Conservation (phyloP, 2,797 vertebrate genomes). For the Gambelia wislizenii region DNA sequence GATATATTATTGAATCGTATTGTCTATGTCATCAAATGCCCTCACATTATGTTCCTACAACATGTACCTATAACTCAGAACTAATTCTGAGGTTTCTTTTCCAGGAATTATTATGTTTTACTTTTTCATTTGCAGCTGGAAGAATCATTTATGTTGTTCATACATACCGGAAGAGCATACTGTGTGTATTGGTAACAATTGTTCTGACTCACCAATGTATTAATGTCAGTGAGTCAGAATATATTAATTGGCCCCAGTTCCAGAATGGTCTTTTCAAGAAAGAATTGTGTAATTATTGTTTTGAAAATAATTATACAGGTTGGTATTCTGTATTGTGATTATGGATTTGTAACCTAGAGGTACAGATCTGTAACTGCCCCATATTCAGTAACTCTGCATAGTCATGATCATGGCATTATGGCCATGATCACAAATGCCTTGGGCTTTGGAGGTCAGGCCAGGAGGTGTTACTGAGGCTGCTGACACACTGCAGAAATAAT, state of each 20-base stretch:
- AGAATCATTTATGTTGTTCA: neutral
- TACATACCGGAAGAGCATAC: neutral
- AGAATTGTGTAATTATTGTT: neutral
- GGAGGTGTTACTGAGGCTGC: too few relatives aligned
- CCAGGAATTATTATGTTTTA: neutral
- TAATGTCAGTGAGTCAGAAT: neutral
- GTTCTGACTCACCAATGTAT: neutral
- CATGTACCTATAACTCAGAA: neutral
- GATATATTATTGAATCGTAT: neutral
- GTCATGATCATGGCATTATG: too few relatives aligned
- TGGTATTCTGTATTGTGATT: neutral
- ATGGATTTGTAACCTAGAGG: too few relatives aligned
- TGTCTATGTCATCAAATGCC: neutral
- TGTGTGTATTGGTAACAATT: neutral
- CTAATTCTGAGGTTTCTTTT: neutral
- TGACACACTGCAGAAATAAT: too few relatives aligned
- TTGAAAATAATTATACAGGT: neutral
- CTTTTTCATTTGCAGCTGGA: neutral
- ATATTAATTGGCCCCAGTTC: neutral
- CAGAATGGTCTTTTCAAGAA: neutral
- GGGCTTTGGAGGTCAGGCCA: too few relatives aligned
- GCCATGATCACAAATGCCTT: too few relatives aligned
- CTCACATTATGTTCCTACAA: neutral
- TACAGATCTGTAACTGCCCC: too few relatives aligned
- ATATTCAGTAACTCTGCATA: too few relatives aligned